These are phyloP conservation scores for Thunnus albacares DNA, from an alignment of 2,797 vertebrate species.

Conservation along the genomic window DNA sequence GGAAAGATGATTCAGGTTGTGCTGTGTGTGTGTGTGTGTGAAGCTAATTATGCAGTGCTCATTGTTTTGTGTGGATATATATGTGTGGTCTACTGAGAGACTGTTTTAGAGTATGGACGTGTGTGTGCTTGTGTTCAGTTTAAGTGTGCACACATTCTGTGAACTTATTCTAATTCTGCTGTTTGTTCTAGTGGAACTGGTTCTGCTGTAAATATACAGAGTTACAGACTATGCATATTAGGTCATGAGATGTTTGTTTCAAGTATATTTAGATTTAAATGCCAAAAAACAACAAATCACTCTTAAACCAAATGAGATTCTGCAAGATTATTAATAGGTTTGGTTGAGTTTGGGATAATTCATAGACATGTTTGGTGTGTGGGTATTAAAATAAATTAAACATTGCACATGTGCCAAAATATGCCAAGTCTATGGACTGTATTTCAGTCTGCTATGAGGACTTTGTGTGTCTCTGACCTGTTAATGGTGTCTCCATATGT, in stretches of 20 bases:
- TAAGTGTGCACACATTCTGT: neutral
- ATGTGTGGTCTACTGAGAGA: neutral
- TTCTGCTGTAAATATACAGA: neutral
- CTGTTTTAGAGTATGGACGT: neutral
- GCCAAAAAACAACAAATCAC: neutral
- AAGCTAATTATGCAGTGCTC: neutral
- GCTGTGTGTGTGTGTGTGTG: neutral
- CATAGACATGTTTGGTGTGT: neutral
- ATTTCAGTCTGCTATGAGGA: neutral
- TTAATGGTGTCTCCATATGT: conserved; percentile 98
- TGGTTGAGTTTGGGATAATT: neutral
- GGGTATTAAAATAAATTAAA: neutral
- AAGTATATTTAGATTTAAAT: neutral
- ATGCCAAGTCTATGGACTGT: neutral
- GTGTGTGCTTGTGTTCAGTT: neutral
- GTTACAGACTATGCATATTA: neutral
- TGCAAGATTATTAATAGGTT: neutral
- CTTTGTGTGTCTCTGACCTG: conserved; percentile 82
- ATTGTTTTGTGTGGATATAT: neutral
- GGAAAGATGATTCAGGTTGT: conserved; percentile 6
- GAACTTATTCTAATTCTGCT: neutral
- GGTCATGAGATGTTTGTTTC: neutral
- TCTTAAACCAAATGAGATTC: neutral
- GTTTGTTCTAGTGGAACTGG: neutral
- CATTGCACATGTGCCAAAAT: neutral